These are phyloP conservation scores for Sitta carolinensis DNA, from an alignment of 2,797 vertebrate species.

Conservation along the genomic window DNA sequence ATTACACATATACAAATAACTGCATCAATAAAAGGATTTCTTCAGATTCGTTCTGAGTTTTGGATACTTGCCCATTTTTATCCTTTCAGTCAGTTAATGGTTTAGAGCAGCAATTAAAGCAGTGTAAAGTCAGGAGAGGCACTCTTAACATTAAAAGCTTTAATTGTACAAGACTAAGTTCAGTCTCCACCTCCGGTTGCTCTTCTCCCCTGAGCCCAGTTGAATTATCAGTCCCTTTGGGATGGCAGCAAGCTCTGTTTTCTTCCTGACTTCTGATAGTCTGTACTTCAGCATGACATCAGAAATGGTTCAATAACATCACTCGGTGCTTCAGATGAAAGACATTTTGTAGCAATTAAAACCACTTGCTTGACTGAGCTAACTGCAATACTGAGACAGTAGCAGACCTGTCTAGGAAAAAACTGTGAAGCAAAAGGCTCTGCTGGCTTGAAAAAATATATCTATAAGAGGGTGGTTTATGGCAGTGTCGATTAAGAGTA, in stretches of 20 bases:
- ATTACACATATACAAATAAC: constrained; percentile 47
- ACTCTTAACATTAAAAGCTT: background rate
- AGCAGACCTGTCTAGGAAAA: background rate
- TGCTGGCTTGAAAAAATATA: background rate
- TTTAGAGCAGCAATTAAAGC: constrained; percentile 46
- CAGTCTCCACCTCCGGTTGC: background rate
- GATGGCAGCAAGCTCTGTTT: background rate
- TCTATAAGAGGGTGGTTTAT: background rate
- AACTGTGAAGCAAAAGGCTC: background rate
- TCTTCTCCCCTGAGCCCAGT: background rate
- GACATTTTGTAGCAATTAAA: background rate
- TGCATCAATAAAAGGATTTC: constrained; percentile 18
- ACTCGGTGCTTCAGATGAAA: background rate
- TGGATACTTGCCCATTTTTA: constrained; percentile 25
- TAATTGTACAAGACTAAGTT: constrained; percentile 30
- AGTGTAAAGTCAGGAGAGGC: background rate
- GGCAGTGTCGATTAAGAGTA: background rate
- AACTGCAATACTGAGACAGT: background rate
- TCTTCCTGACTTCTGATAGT: background rate
- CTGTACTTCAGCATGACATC: background rate
- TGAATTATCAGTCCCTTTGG: constrained; percentile 30
- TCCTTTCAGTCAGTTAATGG: background rate
- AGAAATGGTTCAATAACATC: constrained; percentile 1
- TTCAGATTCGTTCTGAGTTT: background rate
- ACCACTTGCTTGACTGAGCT: background rate